Conservation (phyloP, 2,797 vertebrate species). For the Lacerta bilineata region DNA sequence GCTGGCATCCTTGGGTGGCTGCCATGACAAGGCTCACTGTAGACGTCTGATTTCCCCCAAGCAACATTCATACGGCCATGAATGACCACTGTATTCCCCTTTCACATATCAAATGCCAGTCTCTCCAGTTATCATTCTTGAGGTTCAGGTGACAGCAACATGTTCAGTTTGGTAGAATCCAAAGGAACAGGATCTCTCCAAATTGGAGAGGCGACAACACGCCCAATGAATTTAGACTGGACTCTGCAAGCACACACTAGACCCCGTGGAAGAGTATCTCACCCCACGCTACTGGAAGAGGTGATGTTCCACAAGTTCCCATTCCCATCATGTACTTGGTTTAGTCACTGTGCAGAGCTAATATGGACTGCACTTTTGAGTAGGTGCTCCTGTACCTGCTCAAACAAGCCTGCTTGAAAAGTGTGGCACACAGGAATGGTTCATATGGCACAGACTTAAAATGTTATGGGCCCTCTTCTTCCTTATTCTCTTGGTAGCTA, state of each 20-base stretch:
- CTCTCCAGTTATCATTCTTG: background rate
- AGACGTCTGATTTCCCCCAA: background rate
- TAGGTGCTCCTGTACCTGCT: conserved; percentile 9
- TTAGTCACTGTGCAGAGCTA: background rate
- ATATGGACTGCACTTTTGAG: conserved; percentile 29
- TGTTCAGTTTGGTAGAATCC: background rate
- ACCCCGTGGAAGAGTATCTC: background rate
- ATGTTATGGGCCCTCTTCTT: background rate
- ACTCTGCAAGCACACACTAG: background rate
- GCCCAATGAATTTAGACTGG: background rate
- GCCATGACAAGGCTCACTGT: no score
- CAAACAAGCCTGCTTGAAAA: background rate
- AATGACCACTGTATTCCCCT: no score
- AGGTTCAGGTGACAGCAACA: background rate
- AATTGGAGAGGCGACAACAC: background rate
- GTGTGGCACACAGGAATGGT: background rate
- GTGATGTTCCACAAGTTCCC: background rate
- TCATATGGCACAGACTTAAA: conserved; percentile 9
- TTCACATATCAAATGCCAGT: background rate
- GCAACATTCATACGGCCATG: no score
- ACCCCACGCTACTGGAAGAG: no score
- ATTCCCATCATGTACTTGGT: background rate
- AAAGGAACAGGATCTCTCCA: background rate
- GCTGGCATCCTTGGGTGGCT: no score
- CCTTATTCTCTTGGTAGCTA: background rate